Evolutionary conservation across 2,797 vertebrate genomes (phyloP).

Genomic region (Zonotrichia albicollis): DNA sequence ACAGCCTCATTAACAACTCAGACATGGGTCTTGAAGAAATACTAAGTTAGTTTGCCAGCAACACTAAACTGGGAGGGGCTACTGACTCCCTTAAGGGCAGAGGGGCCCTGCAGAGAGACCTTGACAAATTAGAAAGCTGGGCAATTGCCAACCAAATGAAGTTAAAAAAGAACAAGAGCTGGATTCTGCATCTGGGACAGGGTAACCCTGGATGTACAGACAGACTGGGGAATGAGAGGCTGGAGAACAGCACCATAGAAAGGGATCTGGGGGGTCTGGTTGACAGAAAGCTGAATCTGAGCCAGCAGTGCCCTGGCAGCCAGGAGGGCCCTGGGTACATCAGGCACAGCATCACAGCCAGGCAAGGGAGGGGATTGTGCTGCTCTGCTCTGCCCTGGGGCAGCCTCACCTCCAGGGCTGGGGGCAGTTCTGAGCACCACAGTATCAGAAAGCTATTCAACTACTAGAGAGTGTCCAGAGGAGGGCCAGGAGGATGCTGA

Average conservation of each 20-base stretch:
- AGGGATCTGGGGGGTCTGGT: background rate
- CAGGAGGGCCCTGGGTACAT: background rate
- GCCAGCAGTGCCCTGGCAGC: background rate
- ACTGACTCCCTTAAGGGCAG: background rate
- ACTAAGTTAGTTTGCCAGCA: background rate
- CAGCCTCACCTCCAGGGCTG: fast-evolving
- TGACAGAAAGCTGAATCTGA: fast-evolving
- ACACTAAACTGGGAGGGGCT: background rate
- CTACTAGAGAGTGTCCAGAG: background rate
- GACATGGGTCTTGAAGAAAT: background rate
- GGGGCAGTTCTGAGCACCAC: background rate
- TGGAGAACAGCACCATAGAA: background rate
- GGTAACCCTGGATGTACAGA: background rate
- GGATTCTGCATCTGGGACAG: background rate
- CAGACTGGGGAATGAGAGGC: background rate
- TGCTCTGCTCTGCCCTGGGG: background rate
- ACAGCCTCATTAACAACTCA: background rate
- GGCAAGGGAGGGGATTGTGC: background rate
- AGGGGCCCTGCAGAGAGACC: background rate
- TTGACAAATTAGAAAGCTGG: background rate
- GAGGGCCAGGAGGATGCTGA: background rate
- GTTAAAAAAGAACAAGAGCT: background rate
- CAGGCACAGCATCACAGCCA: fast-evolving
- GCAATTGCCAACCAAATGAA: background rate
- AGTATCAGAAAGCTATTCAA: background rate